Evolutionary conservation across 2,888 invertebrate species (phyloP).

Genomic region (Ochropleura leucogaster): DNA sequence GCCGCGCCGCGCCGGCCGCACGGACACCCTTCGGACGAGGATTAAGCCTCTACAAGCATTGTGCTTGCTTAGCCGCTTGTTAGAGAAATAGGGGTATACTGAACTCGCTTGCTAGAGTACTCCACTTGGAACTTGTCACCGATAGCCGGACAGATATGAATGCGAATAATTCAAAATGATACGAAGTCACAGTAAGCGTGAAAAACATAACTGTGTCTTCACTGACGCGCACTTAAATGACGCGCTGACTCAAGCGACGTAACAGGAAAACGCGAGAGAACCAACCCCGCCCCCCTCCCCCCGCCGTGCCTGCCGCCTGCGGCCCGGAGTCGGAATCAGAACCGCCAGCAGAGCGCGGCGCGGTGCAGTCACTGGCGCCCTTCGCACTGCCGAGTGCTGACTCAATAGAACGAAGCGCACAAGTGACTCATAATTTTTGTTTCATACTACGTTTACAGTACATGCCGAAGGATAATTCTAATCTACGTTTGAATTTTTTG

Average conservation of each 20-base stretch:
- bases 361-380: too few relatives aligned
- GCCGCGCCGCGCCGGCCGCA: slow-evolving; percentile 9
- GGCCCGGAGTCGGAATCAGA: background rate
- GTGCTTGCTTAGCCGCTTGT: slow-evolving; percentile 9
- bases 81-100: background rate
- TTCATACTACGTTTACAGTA: background rate
- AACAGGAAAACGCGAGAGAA: slow-evolving; percentile 24
- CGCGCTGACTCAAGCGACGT: background rate
- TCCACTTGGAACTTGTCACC: background rate
- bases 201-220: background rate
- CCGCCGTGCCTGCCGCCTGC: background rate
- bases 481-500: background rate
- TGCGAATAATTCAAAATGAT: background rate
- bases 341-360: background rate
- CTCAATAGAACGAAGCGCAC: too few relatives aligned
- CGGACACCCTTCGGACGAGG: slow-evolving; percentile 47
- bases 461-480: background rate
- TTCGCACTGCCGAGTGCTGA: background rate
- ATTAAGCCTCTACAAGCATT: background rate
- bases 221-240: background rate
- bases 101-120: background rate
- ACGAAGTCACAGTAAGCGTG: background rate
- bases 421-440: background rate
- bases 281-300: background rate
- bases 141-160: background rate